Conservation (phyloP, 2,113 vertebrate genomes). For the Scalopus aquaticus region DNA sequence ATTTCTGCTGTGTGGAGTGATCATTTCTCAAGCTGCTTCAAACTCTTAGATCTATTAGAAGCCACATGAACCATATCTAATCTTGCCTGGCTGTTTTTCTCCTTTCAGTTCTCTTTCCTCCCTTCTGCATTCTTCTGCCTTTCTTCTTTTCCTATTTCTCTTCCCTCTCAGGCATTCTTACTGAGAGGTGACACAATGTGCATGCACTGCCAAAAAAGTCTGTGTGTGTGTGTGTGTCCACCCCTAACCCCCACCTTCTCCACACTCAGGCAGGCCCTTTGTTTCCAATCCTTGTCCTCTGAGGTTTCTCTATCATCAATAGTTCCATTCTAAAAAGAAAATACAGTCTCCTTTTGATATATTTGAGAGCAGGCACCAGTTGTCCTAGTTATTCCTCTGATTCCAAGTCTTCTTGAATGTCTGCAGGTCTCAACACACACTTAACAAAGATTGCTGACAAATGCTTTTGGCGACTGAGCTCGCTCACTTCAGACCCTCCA, state of each 20-base stretch:
- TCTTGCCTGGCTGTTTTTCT: not conserved
- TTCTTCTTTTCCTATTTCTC: not conserved
- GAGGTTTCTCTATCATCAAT: not conserved
- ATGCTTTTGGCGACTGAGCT: not conserved
- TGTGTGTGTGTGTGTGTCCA: fast-evolving
- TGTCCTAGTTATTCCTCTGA: not conserved
- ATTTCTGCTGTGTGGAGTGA: not conserved
- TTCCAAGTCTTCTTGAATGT: not conserved
- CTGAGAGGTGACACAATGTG: fast-evolving
- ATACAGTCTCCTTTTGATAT: not conserved
- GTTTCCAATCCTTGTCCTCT: not conserved
- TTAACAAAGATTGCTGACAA: not conserved
- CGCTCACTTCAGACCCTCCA: not conserved
- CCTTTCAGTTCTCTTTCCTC: not conserved
- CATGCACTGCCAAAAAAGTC: not conserved
- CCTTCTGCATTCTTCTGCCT: not conserved
- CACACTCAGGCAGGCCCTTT: not conserved
- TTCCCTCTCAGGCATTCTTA: not conserved
- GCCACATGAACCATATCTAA: not conserved
- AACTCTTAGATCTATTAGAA: not conserved
- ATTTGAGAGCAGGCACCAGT: not conserved
- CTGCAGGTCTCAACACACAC: not conserved
- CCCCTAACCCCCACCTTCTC: too few relatives aligned
- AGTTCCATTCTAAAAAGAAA: not conserved
- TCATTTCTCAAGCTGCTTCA: conserved; percentile 22